Evolutionary conservation across 1,140 invertebrate genomes (phyloP), one percentile per base, ranked within the genome.

Genomic region (Bombus ignitus): DNA sequence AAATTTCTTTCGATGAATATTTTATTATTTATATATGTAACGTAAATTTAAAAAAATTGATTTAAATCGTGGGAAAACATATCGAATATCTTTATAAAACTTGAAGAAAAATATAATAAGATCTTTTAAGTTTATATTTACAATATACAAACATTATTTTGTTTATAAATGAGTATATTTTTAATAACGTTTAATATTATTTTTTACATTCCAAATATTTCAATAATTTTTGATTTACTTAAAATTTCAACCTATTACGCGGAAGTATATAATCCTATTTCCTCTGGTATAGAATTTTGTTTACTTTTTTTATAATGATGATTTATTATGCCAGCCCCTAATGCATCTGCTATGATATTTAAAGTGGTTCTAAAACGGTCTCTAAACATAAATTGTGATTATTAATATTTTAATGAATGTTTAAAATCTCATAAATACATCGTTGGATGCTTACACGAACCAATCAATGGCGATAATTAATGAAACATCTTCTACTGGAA

Each of bases 381-480:
- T 22, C 94, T 95, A 22, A 39, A 87, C 89, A 47, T 72, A 81
- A 74, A 35, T 80, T 68, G 53, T 28, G 39, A 32, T 62, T 68
- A 37, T 81, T 32, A 88, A 74, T 68, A 77, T 13, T 42, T 37
- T 18, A 65, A 74, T 37, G 57, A 35, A 72, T 39, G 4, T 44
- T 44, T 37, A 18, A 37, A 6, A 35, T 72, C 9, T 28, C 32
- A 28, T 68, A 39, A 78, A 12, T 35, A 22, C 15, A 39, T 22
- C 25, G 28, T 18, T 59, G 13, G n/a, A 71, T 83, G 96, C 96
- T 96, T 96, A 97, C 97, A 98, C 93, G 39, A 98, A 95, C 97
- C 97, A 98, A 90, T 98, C 97, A 57, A 97, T 96, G 10, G 97
- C 97, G 70, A 98, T 96, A 85, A 98, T 97, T 32, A 97, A 93